phyloP scores from a whole-genome alignment of 2,797 vertebrate genomes.

The Poecilia velifera region DNA sequence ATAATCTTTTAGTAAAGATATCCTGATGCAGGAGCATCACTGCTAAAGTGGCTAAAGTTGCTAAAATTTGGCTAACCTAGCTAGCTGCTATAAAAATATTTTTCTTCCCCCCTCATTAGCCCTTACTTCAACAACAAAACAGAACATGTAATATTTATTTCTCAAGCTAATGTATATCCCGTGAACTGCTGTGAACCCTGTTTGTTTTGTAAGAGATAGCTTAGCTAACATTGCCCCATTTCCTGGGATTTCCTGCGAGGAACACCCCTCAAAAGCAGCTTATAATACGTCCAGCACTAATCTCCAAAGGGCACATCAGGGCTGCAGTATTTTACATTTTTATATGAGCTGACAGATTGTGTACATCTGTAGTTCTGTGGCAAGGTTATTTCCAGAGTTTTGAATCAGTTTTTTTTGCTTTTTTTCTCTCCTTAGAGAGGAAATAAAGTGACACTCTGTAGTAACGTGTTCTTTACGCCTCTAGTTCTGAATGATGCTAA shows the following conservation, averaged over 20 bases:
- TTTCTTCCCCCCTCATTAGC: neutral
- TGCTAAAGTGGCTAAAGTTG: neutral
- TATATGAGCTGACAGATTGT: neutral
- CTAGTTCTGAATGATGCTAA: neutral
- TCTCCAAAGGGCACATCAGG: constrained; percentile 20
- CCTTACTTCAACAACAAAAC: neutral
- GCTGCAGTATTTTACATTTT: neutral
- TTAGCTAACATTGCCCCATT: neutral
- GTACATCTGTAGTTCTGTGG: neutral
- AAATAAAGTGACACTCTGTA: neutral
- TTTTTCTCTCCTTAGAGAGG: neutral
- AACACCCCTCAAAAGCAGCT: constrained; percentile 6
- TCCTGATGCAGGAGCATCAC: neutral
- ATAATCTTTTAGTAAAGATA: neutral
- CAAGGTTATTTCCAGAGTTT: neutral
- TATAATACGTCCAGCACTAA: neutral
- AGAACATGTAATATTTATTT: neutral
- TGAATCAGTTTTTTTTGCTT: neutral
- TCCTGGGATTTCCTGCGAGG: neutral
- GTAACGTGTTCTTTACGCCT: neutral
- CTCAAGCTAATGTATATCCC: neutral
- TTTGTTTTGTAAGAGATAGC: neutral
- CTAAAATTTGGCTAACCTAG: neutral
- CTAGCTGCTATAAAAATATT: neutral
- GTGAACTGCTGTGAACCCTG: neutral